Conservation (phyloP, 2,888 invertebrate species). For the Eilema griseolum region DNA sequence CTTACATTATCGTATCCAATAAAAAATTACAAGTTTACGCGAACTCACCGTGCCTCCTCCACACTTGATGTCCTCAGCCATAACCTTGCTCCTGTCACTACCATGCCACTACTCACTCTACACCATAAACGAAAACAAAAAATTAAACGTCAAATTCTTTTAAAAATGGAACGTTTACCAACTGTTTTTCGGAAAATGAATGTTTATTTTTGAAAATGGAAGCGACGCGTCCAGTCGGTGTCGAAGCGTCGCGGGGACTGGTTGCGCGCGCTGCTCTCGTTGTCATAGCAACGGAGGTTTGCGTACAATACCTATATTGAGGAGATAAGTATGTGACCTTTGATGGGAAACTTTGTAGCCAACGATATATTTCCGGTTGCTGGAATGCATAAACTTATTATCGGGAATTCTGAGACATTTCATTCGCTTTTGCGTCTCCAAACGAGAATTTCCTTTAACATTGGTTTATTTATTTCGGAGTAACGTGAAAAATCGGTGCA, state of each 20-base stretch:
- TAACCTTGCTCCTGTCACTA: conserved; percentile 56
- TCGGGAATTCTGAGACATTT: neutral
- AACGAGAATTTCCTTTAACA: conserved; percentile 3
- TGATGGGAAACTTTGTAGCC: conserved; percentile 43
- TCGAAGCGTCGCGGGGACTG: conserved; percentile 69
- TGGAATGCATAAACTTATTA: conserved; percentile 17
- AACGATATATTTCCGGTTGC: conserved; percentile 2
- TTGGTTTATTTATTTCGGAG: neutral
- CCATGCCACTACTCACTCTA: conserved; percentile 58
- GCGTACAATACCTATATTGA: conserved; percentile 43
- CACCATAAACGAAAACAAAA: conserved; percentile 38
- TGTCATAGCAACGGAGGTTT: conserved; percentile 71
- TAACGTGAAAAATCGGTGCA: neutral
- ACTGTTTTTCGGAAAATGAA: conserved; percentile 42
- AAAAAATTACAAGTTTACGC: conserved; percentile 40
- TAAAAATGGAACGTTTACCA: conserved; percentile 26
- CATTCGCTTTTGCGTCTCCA: neutral
- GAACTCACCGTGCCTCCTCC: conserved; percentile 74
- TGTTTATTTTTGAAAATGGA: conserved; percentile 59
- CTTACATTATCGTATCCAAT: conserved; percentile 18
- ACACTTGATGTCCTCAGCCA: conserved; percentile 75
- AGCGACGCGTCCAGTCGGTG: conserved; percentile 66
- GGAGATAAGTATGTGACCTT: conserved; percentile 38
- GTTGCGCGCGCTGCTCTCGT: conserved; percentile 81
- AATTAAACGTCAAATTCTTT: conserved; percentile 23